These are phyloP conservation scores for Poecilobothrus nobilitatus DNA, from an alignment of 2,888 invertebrate species.

Conservation along the genomic window DNA sequence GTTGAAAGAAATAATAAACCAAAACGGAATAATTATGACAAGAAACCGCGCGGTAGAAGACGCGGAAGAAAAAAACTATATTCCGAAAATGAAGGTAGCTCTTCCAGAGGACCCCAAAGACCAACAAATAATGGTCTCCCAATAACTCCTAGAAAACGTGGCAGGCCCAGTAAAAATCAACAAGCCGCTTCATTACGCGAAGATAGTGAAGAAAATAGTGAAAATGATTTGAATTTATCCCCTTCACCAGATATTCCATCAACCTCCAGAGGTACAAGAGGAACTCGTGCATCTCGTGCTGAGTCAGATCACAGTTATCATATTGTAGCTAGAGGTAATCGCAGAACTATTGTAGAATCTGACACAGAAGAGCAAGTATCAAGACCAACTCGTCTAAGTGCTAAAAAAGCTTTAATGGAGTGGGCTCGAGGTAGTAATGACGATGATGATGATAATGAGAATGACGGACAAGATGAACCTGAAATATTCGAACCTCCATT, in stretches of 20 bases:
- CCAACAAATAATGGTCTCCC: background rate
- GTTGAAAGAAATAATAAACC: constrained; percentile 18
- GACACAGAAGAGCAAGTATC: constrained; percentile 33
- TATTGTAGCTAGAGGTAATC: constrained; percentile 34
- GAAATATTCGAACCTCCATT: constrained; percentile 22
- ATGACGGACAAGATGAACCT: constrained; percentile 35
- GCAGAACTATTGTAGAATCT: constrained; percentile 33
- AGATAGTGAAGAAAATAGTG: constrained; percentile 10
- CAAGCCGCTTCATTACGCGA: constrained; percentile 15
- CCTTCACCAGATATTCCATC: constrained; percentile 27
- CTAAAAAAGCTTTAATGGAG: constrained; percentile 36
- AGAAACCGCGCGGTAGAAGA: constrained; percentile 26
- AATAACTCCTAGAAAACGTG: constrained; percentile 20
- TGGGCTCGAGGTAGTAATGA: constrained; percentile 40
- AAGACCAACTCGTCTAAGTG: constrained; percentile 38
- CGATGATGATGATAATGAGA: constrained; percentile 30
- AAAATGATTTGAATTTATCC: background rate
- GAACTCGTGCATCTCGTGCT: constrained; percentile 29
- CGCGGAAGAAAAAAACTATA: background rate
- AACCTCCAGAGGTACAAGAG: constrained; percentile 31
- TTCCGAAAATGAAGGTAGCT: background rate
- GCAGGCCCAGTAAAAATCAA: constrained; percentile 27
- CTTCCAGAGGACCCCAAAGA: background rate
- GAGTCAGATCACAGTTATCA: constrained; percentile 44
- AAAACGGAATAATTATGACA: constrained; percentile 18